Conservation (phyloP, 2,797 vertebrate genomes). For the Podarcis siculus region DNA sequence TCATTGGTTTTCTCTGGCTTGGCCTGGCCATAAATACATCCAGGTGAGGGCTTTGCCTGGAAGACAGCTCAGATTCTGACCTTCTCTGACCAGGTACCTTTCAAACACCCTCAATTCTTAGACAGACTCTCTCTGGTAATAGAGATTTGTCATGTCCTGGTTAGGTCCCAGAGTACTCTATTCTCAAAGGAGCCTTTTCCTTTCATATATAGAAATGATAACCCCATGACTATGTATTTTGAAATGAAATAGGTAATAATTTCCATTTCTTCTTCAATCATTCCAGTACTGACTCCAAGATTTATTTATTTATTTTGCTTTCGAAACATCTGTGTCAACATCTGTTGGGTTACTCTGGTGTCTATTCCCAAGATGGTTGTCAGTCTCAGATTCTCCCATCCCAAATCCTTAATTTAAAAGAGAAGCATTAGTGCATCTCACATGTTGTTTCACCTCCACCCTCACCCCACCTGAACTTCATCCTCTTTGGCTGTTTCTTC, state of each 20-base stretch:
- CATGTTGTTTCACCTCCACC: fast-evolving
- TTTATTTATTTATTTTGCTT: neutral
- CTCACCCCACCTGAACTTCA: slow-evolving; percentile 26
- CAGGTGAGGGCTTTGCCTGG: neutral
- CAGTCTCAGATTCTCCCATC: neutral
- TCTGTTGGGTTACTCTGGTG: slow-evolving; percentile 19
- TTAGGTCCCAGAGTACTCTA: neutral
- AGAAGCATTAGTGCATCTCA: slow-evolving; percentile 2
- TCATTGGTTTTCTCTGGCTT: neutral
- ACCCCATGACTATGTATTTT: neutral
- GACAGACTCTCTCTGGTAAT: no score
- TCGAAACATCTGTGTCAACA: slow-evolving; percentile 43
- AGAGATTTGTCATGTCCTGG: neutral
- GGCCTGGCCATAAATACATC: neutral
- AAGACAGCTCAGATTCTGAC: neutral
- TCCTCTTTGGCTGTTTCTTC: neutral
- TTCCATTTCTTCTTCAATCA: neutral
- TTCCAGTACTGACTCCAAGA: neutral
- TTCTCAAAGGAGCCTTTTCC: neutral
- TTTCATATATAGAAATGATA: neutral
- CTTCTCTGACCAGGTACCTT: neutral
- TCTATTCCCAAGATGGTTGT: neutral
- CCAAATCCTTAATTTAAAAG: slow-evolving; percentile 13
- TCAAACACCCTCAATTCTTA: neutral
- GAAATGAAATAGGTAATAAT: neutral